Evolutionary conservation across 2,113 vertebrate species (phyloP).

Genomic region (Pampusana beccarii): DNA sequence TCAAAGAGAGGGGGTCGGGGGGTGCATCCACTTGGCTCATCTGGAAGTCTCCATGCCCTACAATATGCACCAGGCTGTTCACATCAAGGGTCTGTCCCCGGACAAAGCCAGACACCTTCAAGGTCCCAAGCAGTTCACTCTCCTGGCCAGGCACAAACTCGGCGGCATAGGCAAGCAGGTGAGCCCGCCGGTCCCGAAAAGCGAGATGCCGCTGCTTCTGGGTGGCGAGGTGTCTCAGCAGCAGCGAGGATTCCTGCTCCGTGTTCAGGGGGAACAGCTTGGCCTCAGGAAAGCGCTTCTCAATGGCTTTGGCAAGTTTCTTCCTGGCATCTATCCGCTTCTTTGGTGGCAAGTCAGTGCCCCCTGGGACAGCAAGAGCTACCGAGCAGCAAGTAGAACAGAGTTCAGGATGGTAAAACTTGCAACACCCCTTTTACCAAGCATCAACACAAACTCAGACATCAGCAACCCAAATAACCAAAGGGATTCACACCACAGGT

Average conservation of each 20-base stretch:
- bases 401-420: not conserved
- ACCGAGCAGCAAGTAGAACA: not conserved
- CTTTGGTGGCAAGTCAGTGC: constrained; percentile 82
- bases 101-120: constrained; percentile 92
- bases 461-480: not conserved
- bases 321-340: constrained; percentile 85
- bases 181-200: constrained; percentile 86
- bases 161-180: constrained; percentile 82
- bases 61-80: constrained; percentile 90
- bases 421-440: not conserved
- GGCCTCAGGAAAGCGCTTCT: constrained; percentile 87
- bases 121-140: constrained; percentile 79
- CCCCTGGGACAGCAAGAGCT: constrained; percentile 88
- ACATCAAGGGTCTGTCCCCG: constrained; percentile 83
- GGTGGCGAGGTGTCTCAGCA: constrained; percentile 86
- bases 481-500: too few relatives aligned
- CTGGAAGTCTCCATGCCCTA: constrained; percentile 94
- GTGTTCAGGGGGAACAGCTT: constrained; percentile 85
- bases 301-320: constrained; percentile 81
- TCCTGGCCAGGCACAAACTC: constrained; percentile 79
- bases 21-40: constrained; percentile 90
- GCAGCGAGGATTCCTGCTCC: constrained; percentile 82
- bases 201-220: constrained; percentile 89
- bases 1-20: constrained; percentile 85
- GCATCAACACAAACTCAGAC: not conserved